Percentiles rank a stretch among this genome's conserved stretches.
phyloP scores from a whole-genome alignment of 1,140 invertebrate species.

The Nixonia krombeini region DNA sequence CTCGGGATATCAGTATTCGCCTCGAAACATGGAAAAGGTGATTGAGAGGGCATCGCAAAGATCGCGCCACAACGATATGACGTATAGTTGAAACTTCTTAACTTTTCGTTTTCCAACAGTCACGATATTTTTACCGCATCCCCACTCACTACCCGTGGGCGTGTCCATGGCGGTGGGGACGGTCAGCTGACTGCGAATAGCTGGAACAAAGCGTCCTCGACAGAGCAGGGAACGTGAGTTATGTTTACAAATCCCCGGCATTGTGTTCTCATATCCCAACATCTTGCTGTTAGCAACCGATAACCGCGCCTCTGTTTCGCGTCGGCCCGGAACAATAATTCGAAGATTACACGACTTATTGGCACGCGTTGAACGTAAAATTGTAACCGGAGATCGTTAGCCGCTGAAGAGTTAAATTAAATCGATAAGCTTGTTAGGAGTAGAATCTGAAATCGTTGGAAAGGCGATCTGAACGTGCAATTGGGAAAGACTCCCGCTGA shows the following conservation, averaged over 20 bases:
- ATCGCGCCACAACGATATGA: constrained; percentile 3
- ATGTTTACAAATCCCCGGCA: constrained; percentile 34
- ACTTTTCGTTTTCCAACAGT: too few relatives aligned
- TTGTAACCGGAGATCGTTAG: constrained; percentile 4
- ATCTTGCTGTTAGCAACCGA: constrained; percentile 21
- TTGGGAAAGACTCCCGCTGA: too few relatives aligned
- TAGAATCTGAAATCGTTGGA: constrained; percentile 15
- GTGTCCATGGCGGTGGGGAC: too few relatives aligned
- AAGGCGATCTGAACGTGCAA: not conserved
- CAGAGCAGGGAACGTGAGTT: constrained; percentile 11
- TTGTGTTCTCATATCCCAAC: constrained; percentile 14
- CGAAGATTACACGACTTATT: constrained; percentile 44
- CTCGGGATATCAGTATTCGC: too few relatives aligned
- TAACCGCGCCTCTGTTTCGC: constrained; percentile 14
- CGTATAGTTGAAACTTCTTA: too few relatives aligned
- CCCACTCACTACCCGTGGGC: too few relatives aligned
- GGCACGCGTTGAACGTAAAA: constrained; percentile 38
- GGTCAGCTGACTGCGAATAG: too few relatives aligned
- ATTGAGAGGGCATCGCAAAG: too few relatives aligned
- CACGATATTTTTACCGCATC: too few relatives aligned
- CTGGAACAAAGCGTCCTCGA: constrained; percentile 18
- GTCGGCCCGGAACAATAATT: constrained; percentile 24
- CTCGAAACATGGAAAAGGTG: too few relatives aligned
- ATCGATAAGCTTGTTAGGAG: constrained; percentile 18
- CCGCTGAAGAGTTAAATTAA: constrained; percentile 29